Conservation (phyloP, 2,888 invertebrate species). For the Koerneria pararmatus region DNA sequence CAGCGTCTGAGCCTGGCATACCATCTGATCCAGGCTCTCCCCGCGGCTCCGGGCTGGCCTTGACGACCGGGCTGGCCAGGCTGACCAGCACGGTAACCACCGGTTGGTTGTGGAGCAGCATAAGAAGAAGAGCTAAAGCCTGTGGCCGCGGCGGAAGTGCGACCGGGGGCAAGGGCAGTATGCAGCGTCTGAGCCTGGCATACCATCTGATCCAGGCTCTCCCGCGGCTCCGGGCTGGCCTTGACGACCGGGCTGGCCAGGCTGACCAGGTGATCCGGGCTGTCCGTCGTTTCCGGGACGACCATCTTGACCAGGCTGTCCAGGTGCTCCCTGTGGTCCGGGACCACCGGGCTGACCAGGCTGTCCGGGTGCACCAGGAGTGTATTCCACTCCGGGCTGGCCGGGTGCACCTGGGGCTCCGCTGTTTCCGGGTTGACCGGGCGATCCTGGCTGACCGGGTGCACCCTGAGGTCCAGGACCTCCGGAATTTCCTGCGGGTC, state of each 20-base stretch:
- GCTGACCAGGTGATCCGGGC: constrained; percentile 32
- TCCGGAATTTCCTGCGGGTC: constrained; percentile 42
- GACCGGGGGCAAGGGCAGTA: constrained; percentile 23
- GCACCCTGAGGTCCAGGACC: constrained; percentile 41
- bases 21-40: too few relatives aligned
- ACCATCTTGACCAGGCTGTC: constrained; percentile 27
- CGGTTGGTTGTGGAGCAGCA: too few relatives aligned
- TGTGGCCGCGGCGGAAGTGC: not conserved
- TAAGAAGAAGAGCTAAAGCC: not conserved
- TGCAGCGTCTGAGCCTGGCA: constrained; percentile 22
- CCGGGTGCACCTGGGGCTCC: constrained; percentile 38
- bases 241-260: constrained; percentile 36
- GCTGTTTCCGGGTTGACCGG: constrained; percentile 39
- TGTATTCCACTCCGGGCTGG: constrained; percentile 36
- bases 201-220: constrained; percentile 33
- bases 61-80: too few relatives aligned
- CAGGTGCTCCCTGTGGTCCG: constrained; percentile 28
- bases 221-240: constrained; percentile 40
- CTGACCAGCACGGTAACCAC: too few relatives aligned
- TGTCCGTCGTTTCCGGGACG: constrained; percentile 24
- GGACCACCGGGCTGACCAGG: constrained; percentile 35
- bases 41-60: too few relatives aligned
- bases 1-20: too few relatives aligned
- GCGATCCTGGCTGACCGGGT: constrained; percentile 37
- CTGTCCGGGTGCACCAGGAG: constrained; percentile 39